phyloP scores from a whole-genome alignment of 2,113 vertebrate species.

The Mobula hypostoma region DNA sequence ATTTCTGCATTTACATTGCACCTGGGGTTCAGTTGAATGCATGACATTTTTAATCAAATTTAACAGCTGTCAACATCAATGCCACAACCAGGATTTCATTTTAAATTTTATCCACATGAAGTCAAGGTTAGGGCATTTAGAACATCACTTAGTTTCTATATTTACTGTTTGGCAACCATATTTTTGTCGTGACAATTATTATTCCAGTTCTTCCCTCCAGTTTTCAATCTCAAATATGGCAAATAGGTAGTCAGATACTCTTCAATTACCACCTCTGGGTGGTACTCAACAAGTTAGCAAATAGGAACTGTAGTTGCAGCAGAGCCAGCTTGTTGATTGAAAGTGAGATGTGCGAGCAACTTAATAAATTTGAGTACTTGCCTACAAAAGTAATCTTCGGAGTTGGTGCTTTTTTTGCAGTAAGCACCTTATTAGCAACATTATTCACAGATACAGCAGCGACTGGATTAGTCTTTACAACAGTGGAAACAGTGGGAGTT shows the following conservation, averaged over 20 bases:
- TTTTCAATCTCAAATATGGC: slow-evolving; percentile 1
- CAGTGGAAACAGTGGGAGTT: slow-evolving; percentile 46
- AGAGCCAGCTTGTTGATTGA: not conserved
- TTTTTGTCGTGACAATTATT: not conserved
- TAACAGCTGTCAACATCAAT: not conserved
- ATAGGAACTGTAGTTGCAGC: not conserved
- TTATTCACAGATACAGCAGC: slow-evolving; percentile 13
- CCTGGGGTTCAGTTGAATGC: not conserved
- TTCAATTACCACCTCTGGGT: not conserved
- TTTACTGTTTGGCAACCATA: not conserved
- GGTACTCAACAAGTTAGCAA: not conserved
- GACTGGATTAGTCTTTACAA: slow-evolving; percentile 4
- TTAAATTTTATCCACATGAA: not conserved
- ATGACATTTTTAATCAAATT: not conserved
- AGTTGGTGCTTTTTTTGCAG: slow-evolving; percentile 81
- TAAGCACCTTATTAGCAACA: slow-evolving; percentile 35
- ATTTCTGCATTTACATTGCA: not conserved
- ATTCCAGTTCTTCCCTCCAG: not conserved
- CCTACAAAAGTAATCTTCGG: slow-evolving; percentile 98
- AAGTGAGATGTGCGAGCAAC: not conserved
- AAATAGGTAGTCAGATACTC: not conserved
- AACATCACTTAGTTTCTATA: not conserved
- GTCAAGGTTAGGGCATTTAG: not conserved
- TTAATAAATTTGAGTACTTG: slow-evolving; percentile 54
- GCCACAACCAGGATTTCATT: not conserved